Base-by-base conservation (phyloP, 64 coral and sea anemone genomes). In the Montipora cactus region DNA sequence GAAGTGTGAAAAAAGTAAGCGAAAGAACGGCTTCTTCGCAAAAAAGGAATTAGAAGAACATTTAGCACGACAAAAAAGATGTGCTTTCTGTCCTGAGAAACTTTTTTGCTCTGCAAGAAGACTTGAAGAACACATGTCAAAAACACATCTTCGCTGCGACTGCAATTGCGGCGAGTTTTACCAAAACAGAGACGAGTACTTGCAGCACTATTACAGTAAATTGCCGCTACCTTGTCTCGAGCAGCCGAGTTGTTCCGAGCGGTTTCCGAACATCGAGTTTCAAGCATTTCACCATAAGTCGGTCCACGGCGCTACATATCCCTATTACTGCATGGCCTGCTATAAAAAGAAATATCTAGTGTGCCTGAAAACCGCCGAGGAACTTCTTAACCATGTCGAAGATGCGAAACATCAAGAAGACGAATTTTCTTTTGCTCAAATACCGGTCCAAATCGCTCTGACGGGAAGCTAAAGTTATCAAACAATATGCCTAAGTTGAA, bases 241-340 rank as follows among this genome's bases (percentile, higher is more conserved):
- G 66, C 89, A 98, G 44, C 96, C 96, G 62, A 72, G 81, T 25
- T 98, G 96, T 88, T 57, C 89, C 64, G 93, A 83, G 59, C 92
- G 96, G 5, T 98, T 98, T 62, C 93, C 93, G 4, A 98, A 98
- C 75, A 98, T 98, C 44, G 89, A 98, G 18, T 67, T 92, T 10
- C 96, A 98, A 55, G 94, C 90, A 9, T 92, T 91, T 49, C 89
- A 95, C 49, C 89, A 95, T 69, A 91, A 91, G 76, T 66, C 88
- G 1, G 84, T 79, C 0, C 96, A 98, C 67, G 96, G 96, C 1
- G 88, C 96, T 10, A 98, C 89, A 5, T 95, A 95, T 72, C 96
- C 96, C 0, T 98, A 98, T 52, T 98, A 92, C 70, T 98, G 96
- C 50, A 92, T 98, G 96, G 96, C 96, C 4, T 98, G 96, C 52